phyloP scores from a whole-genome alignment of 2,113 vertebrate species.

The Alethe castanea region DNA sequence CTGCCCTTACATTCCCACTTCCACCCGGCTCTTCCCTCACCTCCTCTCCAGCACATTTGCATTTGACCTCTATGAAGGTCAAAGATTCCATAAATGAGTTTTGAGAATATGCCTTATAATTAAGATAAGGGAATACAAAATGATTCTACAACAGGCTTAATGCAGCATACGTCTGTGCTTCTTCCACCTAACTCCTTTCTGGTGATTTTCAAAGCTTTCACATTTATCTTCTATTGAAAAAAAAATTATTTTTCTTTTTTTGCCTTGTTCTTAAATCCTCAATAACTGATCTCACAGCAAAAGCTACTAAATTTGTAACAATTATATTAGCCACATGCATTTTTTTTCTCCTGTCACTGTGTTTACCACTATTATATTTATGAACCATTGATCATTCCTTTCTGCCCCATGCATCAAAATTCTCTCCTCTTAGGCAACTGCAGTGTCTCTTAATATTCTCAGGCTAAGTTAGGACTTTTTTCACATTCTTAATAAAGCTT shows the following conservation, averaged over 20 bases:
- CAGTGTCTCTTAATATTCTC: background rate
- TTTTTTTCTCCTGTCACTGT: slow-evolving; percentile 30
- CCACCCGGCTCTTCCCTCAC: slow-evolving; percentile 15
- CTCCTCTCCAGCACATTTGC: background rate
- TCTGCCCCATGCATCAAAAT: slow-evolving; percentile 24
- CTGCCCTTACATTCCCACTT: background rate
- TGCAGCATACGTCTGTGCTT: background rate
- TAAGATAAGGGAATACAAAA: background rate
- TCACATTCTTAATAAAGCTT: background rate
- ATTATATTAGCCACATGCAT: slow-evolving; percentile 21
- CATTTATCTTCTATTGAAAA: background rate
- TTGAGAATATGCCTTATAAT: background rate
- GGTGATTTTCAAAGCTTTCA: background rate
- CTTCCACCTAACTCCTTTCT: background rate
- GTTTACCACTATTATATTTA: slow-evolving; percentile 37
- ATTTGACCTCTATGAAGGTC: slow-evolving; percentile 24
- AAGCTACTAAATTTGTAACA: slow-evolving; percentile 43
- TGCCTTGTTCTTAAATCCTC: slow-evolving; percentile 1
- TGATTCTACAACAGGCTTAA: background rate
- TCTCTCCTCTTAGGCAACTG: background rate
- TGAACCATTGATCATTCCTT: slow-evolving; percentile 33
- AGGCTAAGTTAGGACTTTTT: background rate
- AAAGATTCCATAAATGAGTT: slow-evolving; percentile 24
- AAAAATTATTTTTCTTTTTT: background rate
- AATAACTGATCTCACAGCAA: slow-evolving; percentile 11